Evolutionary conservation across 1,140 invertebrate genomes (phyloP).

Genomic region (Glossosoma conforme): DNA sequence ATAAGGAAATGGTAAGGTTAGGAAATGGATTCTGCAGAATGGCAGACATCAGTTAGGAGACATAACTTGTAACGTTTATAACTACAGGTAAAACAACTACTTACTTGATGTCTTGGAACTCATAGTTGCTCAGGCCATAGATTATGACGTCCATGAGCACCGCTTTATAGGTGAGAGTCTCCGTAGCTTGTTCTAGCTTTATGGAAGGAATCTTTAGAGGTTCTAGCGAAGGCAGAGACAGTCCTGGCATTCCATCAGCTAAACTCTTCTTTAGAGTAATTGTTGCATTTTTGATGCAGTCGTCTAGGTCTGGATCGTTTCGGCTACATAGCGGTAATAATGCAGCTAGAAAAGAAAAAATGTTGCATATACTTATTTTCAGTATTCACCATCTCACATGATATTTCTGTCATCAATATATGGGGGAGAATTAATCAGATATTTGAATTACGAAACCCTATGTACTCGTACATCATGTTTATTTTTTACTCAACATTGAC

Average conservation of each 20-base stretch:
- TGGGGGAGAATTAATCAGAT: too few relatives aligned
- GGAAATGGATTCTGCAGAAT: too few relatives aligned
- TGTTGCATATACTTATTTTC: not conserved
- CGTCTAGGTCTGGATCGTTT: conserved; percentile 37
- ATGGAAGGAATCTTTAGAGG: conserved; percentile 31
- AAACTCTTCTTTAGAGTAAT: conserved; percentile 35
- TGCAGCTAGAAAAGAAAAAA: conserved; percentile 35
- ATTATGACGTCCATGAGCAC: conserved; percentile 43
- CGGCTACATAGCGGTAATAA: conserved; percentile 39
- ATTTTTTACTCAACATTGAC: too few relatives aligned
- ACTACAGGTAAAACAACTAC: too few relatives aligned
- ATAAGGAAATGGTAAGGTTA: too few relatives aligned
- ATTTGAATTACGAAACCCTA: too few relatives aligned
- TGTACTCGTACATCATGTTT: too few relatives aligned
- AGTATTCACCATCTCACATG: not conserved
- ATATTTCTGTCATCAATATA: too few relatives aligned
- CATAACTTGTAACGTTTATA: too few relatives aligned
- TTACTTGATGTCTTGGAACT: conserved; percentile 47
- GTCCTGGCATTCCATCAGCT: conserved; percentile 36
- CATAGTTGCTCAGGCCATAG: conserved; percentile 43
- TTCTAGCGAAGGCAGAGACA: conserved; percentile 33
- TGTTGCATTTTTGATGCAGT: conserved; percentile 38
- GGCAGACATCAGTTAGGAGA: too few relatives aligned
- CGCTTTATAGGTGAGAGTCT: conserved; percentile 37
- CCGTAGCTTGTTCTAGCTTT: conserved; percentile 21